These are phyloP conservation scores for Mylabris phalerata DNA, from an alignment of 1,140 invertebrate genomes.

Conservation along the genomic window DNA sequence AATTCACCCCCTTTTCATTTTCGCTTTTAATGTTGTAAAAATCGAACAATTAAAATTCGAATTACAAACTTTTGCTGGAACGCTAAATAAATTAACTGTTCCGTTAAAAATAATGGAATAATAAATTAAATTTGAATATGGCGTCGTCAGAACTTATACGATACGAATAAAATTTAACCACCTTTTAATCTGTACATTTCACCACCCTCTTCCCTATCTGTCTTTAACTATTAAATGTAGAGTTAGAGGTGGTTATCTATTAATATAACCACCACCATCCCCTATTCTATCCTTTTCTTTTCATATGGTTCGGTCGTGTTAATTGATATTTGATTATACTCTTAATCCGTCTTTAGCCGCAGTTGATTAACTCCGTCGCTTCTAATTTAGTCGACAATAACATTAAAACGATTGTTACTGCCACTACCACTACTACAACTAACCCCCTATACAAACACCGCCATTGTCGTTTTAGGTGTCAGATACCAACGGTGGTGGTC, in stretches of 20 bases:
- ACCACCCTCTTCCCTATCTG: too few species aligned
- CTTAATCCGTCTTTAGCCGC: slow-evolving; percentile 32
- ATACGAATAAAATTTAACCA: slow-evolving; percentile 3
- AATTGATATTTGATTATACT: slow-evolving; percentile 35
- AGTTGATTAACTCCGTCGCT: slow-evolving; percentile 30
- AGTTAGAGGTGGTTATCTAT: too few species aligned
- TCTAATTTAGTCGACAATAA: slow-evolving; percentile 32
- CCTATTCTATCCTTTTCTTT: too few species aligned
- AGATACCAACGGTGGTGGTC: slow-evolving; percentile 10
- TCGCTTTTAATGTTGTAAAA: background rate
- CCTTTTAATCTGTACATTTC: too few species aligned
- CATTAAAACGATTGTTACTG: slow-evolving; percentile 18
- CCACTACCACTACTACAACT: too few species aligned
- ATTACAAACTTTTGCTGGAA: slow-evolving; percentile 8
- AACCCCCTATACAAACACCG: too few species aligned
- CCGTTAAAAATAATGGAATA: slow-evolving; percentile 29
- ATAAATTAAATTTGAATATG: slow-evolving; percentile 32
- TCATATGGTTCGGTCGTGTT: slow-evolving; percentile 4
- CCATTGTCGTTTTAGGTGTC: slow-evolving; percentile 6
- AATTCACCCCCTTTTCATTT: too few species aligned
- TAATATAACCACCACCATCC: too few species aligned
- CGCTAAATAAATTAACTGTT: slow-evolving; percentile 17
- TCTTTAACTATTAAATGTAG: too few species aligned
- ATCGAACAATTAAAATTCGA: slow-evolving; percentile 16
- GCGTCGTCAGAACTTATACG: slow-evolving; percentile 6